Base-by-base conservation (phyloP, 2,888 invertebrate genomes). In the Neria commutata region DNA sequence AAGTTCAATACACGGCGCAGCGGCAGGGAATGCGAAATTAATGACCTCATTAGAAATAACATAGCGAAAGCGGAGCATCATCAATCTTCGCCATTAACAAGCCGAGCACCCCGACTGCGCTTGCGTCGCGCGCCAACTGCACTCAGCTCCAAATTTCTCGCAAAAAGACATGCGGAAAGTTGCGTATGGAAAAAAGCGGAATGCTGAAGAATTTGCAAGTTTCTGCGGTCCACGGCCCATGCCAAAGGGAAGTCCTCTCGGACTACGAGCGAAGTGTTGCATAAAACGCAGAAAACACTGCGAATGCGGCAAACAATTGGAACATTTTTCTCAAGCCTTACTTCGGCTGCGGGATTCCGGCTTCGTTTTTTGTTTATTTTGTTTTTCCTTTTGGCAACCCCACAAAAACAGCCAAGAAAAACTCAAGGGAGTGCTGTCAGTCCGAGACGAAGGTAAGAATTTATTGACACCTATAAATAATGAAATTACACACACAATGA, bases 381-480 rank as follows among this genome's bases (percentile, higher is more conserved):
- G 29, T 14, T 37, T n/a, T 37, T n/a, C n/a, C n/a, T 8, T n/a
- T 4, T n/a, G n/a, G 37, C 37, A 14, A n/a, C n/a, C n/a, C n/a
- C n/a, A n/a, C n/a, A n/a, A n/a, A n/a, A n/a, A n/a, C n/a, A n/a
- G n/a, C n/a, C n/a, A n/a, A n/a, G n/a, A n/a, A n/a, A n/a, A n/a
- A n/a, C n/a, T n/a, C n/a, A n/a, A n/a, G n/a, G 21, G 8, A 48
- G 19, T 16, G n/a, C n/a, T 8, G 11, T 4, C 21, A 6, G 17
- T 42, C 42, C 19, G 6, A 19, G 37, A 2, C 17, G 17, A 55
- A 55, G n/a, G 25, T 10, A 25, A 55, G 48, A 73, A 74, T 74
- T 74, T 75, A 76, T 75, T 76, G 76, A 75, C 75, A 75, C 73
- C 74, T 72, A 75, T 75, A 76, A 75, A 75, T 75, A 74, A 76